Conservation (phyloP, 2,113 vertebrate genomes). For the Macroglossus sobrinus region DNA sequence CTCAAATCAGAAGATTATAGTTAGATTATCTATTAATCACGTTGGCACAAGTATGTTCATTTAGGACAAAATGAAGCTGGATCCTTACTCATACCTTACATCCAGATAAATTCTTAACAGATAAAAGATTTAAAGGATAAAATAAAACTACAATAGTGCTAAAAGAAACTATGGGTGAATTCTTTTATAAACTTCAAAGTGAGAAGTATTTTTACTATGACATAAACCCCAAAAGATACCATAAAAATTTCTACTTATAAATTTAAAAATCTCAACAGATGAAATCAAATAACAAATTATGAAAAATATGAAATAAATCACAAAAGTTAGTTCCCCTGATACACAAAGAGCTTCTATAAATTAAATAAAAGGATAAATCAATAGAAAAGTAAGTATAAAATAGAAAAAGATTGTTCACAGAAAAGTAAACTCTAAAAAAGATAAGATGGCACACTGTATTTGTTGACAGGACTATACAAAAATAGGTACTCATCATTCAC, state of each 20-base stretch:
- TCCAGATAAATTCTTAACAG: background rate
- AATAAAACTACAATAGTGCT: background rate
- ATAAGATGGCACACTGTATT: background rate
- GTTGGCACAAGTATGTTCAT: background rate
- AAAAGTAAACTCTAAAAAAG: background rate
- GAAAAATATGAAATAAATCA: slow-evolving; percentile 4
- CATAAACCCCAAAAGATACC: background rate
- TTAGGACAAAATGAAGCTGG: background rate
- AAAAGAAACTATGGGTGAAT: background rate
- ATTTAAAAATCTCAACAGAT: background rate
- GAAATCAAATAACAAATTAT: slow-evolving; percentile 8
- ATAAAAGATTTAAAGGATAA: slow-evolving; percentile 12
- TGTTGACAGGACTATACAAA: background rate
- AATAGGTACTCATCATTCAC: background rate
- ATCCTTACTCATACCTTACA: background rate
- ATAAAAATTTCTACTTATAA: background rate
- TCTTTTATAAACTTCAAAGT: background rate
- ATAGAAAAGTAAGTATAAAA: background rate
- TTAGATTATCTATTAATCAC: background rate
- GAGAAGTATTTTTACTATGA: background rate
- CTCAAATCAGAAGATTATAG: background rate
- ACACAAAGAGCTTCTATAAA: background rate
- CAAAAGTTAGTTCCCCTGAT: background rate
- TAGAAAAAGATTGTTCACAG: background rate
- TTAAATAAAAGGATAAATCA: background rate